These are phyloP conservation scores for Tiliacea aurago DNA, from an alignment of 2,888 invertebrate genomes.

Conservation along the genomic window DNA sequence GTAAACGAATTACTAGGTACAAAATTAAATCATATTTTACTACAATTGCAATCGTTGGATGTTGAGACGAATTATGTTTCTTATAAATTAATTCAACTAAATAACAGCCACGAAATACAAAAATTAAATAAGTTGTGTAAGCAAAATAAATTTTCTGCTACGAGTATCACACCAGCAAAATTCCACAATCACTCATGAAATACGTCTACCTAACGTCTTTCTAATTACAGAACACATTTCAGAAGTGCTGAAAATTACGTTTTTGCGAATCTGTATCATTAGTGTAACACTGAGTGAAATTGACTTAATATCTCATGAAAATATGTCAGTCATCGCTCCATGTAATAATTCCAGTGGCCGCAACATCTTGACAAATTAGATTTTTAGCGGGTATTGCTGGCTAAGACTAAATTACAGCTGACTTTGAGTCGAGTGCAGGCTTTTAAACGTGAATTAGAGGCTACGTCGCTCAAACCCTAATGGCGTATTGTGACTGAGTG, in stretches of 20 bases:
- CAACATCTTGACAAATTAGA: constrained; percentile 89
- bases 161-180: constrained; percentile 53
- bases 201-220: constrained; percentile 60
- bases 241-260: constrained; percentile 59
- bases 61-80: constrained; percentile 7
- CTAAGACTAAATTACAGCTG: constrained; percentile 89
- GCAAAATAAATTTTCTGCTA: constrained; percentile 40
- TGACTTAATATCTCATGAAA: constrained; percentile 62
- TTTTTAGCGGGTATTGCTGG: constrained; percentile 88
- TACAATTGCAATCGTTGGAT: neutral
- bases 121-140: constrained; percentile 30
- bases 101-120: constrained; percentile 12
- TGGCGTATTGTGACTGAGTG: constrained; percentile 88
- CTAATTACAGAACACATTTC: constrained; percentile 59
- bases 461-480: constrained; percentile 86
- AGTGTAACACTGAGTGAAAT: constrained; percentile 61
- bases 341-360: constrained; percentile 67
- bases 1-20: neutral
- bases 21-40: neutral
- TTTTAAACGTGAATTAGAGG: constrained; percentile 90
- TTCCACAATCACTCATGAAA: constrained; percentile 55
- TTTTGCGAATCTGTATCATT: constrained; percentile 65
- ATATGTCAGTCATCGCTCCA: constrained; percentile 62
- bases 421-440: constrained; percentile 90
- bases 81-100: neutral